A percentile compares a stretch with the other conserved stretches of the same genome.
Evolutionary conservation across 2,888 invertebrate genomes (phyloP).

Genomic region (Noctua janthina): DNA sequence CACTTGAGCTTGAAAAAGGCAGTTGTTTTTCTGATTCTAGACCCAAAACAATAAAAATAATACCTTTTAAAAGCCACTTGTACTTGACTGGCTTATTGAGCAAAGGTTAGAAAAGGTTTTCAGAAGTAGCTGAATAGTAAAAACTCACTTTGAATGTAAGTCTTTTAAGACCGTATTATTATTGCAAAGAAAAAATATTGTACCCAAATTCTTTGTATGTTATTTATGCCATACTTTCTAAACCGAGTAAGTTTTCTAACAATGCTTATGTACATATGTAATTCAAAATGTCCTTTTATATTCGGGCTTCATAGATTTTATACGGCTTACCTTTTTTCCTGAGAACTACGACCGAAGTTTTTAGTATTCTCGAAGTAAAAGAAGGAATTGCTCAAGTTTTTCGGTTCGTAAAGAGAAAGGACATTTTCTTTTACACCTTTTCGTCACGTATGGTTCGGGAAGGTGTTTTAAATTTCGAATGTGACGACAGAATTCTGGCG

Average conservation of each 20-base stretch:
- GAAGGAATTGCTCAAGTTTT: conserved; percentile 55
- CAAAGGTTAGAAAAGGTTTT: conserved; percentile 28
- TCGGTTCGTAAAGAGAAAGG: conserved; percentile 29
- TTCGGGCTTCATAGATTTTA: conserved; percentile 26
- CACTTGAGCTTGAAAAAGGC: conserved; percentile 20
- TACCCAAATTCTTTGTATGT: conserved; percentile 26
- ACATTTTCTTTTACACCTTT: conserved; percentile 38
- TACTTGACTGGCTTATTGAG: conserved; percentile 16
- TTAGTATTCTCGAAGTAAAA: conserved; percentile 53
- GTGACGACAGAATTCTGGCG: background rate
- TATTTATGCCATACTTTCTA: conserved; percentile 3
- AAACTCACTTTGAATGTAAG: conserved; percentile 18
- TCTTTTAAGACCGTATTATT: conserved; percentile 2
- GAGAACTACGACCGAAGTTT: conserved; percentile 22
- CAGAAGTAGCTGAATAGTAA: conserved; percentile 21
- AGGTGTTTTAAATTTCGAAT: conserved; percentile 29
- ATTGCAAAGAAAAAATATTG: conserved; percentile 8
- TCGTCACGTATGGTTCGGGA: conserved; percentile 11
- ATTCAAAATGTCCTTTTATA: conserved; percentile 38
- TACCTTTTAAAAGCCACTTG: conserved; percentile 33
- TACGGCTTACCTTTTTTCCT: conserved; percentile 32
- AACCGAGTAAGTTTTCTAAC: conserved; percentile 24
- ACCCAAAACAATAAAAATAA: conserved; percentile 46
- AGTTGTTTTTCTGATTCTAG: conserved; percentile 28
- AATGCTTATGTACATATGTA: conserved; percentile 26